Evolutionary conservation across 2,888 invertebrate species (phyloP).

Genomic region (Sclerodermus sp.): DNA sequence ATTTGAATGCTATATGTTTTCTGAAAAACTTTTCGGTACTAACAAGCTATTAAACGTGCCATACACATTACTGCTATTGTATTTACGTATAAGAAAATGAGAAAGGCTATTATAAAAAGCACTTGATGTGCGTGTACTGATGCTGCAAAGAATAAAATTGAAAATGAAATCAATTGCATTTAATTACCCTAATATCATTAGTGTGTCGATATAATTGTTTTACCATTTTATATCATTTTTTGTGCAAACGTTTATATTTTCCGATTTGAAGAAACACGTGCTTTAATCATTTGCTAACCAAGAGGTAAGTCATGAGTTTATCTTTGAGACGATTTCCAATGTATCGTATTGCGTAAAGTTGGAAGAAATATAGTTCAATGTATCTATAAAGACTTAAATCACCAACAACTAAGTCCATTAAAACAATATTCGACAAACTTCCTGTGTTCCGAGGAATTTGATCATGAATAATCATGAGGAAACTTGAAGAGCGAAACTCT

Average conservation of each 20-base stretch:
- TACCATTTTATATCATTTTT: neutral
- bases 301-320: too few relatives aligned
- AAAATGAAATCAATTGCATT: slow-evolving; percentile 33
- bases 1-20: too few relatives aligned
- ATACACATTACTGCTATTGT: slow-evolving; percentile 25
- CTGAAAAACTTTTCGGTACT: too few relatives aligned
- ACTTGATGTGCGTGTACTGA: slow-evolving; percentile 46
- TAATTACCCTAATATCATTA: slow-evolving; percentile 26
- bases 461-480: slow-evolving; percentile 29
- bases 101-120: slow-evolving; percentile 30
- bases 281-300: too few relatives aligned
- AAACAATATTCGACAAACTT: slow-evolving; percentile 20
- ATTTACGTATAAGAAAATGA: slow-evolving; percentile 27
- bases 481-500: neutral
- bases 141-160: slow-evolving; percentile 46
- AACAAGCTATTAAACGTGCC: slow-evolving; percentile 17
- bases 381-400: too few relatives aligned
- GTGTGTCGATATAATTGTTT: neutral
- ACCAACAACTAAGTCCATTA: too few relatives aligned
- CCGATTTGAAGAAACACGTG: slow-evolving; percentile 2
- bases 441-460: slow-evolving; percentile 15
- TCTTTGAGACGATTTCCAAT: too few relatives aligned
- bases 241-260: neutral
- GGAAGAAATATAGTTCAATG: too few relatives aligned
- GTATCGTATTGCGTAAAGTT: too few relatives aligned